These are phyloP conservation scores for Petrocephalus zakoni DNA, from an alignment of 2,113 vertebrate species.

Conservation along the genomic window DNA sequence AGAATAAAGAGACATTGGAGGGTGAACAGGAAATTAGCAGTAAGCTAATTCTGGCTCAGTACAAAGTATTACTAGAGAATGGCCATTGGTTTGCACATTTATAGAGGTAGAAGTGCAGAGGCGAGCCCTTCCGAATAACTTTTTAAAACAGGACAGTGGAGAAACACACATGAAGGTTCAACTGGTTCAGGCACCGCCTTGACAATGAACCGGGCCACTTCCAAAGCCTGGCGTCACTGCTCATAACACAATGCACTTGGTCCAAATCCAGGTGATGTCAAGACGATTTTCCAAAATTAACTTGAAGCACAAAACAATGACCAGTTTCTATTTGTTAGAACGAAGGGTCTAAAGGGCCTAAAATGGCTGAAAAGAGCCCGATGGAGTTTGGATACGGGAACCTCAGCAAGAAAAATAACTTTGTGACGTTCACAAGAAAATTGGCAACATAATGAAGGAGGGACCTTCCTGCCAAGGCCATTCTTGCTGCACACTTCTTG, in stretches of 20 bases:
- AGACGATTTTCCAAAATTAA: constrained; percentile 13
- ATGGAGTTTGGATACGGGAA: not conserved
- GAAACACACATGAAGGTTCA: not conserved
- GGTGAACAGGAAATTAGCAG: no score
- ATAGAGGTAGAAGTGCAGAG: not conserved
- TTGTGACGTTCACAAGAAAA: not conserved
- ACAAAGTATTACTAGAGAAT: not conserved
- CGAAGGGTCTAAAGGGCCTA: not conserved
- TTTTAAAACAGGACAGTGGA: not conserved
- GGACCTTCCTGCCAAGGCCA: not conserved
- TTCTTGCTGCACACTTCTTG: not conserved
- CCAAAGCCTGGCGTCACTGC: not conserved
- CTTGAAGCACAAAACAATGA: constrained; percentile 15
- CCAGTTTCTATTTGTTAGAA: not conserved
- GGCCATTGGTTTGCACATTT: not conserved
- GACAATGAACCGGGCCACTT: not conserved
- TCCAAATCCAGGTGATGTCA: not conserved
- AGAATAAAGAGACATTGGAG: no score
- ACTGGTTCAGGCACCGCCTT: not conserved
- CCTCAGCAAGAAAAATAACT: not conserved
- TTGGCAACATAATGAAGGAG: not conserved
- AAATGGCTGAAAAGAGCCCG: not conserved
- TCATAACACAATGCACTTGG: constrained; percentile 15
- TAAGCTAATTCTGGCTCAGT: not conserved
- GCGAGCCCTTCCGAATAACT: not conserved